Evolutionary conservation across 2,113 vertebrate genomes (phyloP), one percentile per base, ranked within the genome.

Genomic region (Myiozetetes cayanensis): DNA sequence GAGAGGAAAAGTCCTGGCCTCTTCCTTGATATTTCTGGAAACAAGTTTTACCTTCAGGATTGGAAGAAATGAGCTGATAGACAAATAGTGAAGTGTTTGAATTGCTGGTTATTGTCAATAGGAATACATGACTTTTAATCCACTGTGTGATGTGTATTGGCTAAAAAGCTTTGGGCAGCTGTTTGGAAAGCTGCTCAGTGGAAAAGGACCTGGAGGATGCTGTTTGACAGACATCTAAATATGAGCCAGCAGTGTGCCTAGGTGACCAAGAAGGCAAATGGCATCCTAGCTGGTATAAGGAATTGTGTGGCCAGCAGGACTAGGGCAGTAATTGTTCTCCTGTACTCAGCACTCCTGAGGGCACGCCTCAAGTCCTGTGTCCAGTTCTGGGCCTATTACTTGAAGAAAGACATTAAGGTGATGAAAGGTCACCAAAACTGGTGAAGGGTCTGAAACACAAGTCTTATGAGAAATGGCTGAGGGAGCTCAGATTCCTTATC

Each of bases 401-500:
- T 5, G 22, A 28, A 66, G 16, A 30, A n/a, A 19, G 50, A 20
- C 44, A 33, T 9, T 5, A 35, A 66, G 14, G 19, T 1, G 22
- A 18, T 44, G 59, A n/a, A 17, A 49, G 31, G 24, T 4, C 23
- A 65, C 1, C 0, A 0, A 31, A 35, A 31, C 21, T 56, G 43
- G 14, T 3, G 43, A 65, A 9, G 24, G 31, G 8, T 65, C 50
- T 33, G 31, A 9, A 66, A 22, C 14, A 37, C 59, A 37, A 50
- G 8, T 20, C 43, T 35, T 5, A 33, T 15, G 31, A 65, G 11
- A 4, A 65, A 4, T 0, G 0, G 2, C 4, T 56, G 31, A 43
- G 31, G 2, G 18, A 80, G 8, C 25, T 50, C 0, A 2, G 31
- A 14, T 0, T 37, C 16, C 33, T 73, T 6, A 31, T 7, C 3